phyloP scores from a whole-genome alignment of 2,888 invertebrate species.

The Conchocele bisecta region DNA sequence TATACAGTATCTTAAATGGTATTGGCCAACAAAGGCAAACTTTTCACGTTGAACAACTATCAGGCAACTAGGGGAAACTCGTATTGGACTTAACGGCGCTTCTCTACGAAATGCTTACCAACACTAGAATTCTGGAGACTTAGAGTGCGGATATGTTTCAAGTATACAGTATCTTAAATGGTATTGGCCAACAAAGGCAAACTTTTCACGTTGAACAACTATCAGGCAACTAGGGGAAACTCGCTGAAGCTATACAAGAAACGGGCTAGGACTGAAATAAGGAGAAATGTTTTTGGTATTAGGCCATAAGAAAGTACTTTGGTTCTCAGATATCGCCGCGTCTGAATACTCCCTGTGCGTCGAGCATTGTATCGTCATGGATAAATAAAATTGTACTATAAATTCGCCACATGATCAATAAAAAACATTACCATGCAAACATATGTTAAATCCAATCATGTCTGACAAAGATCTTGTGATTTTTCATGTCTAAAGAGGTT shows the following conservation, averaged over 20 bases:
- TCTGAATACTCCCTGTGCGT: too few relatives aligned
- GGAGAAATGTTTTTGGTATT: not conserved
- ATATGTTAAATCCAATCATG: too few relatives aligned
- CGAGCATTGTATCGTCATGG: too few relatives aligned
- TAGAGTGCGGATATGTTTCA: not conserved
- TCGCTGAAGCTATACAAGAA: not conserved
- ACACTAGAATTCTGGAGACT: not conserved
- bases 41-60: not conserved
- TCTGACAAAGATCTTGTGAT: too few relatives aligned
- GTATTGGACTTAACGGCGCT: not conserved
- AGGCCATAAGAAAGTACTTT: too few relatives aligned
- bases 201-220: not conserved
- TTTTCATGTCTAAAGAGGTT: too few relatives aligned
- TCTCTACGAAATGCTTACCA: not conserved
- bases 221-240: not conserved
- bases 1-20: conserved; percentile 1
- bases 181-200: not conserved
- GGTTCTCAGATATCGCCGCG: too few relatives aligned
- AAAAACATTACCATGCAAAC: too few relatives aligned
- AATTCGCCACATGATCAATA: too few relatives aligned
- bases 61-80: not conserved
- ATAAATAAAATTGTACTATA: too few relatives aligned
- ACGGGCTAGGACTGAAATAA: not conserved
- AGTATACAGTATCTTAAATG: conserved; percentile 1
- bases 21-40: not conserved